Percentiles rank a stretch among this genome's conserved stretches.
Conservation (phyloP, 2,888 invertebrate species). For the Euzetes globulus region DNA sequence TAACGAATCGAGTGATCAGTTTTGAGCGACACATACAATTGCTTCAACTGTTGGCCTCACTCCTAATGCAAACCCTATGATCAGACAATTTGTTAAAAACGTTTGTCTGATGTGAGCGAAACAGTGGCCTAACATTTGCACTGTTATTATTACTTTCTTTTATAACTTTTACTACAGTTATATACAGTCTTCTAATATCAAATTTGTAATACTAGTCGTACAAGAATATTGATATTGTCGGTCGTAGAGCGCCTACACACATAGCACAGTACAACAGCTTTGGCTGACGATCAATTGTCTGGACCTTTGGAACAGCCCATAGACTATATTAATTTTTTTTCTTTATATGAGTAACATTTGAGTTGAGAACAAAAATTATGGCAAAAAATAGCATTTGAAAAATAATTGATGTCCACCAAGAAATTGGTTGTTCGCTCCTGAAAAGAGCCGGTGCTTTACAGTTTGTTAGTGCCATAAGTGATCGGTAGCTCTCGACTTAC, state of each 20-base stretch:
- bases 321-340: too few relatives aligned
- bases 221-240: not conserved
- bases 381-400: too few relatives aligned
- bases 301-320: too few relatives aligned
- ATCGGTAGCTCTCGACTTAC: not conserved
- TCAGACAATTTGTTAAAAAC: slow-evolving; percentile 14
- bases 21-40: not conserved
- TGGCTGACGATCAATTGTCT: too few relatives aligned
- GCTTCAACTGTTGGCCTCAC: not conserved
- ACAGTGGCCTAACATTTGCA: not conserved
- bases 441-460: not conserved
- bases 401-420: not conserved
- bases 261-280: too few relatives aligned
- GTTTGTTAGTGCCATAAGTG: not conserved
- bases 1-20: slow-evolving; percentile 6
- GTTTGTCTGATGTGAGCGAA: not conserved
- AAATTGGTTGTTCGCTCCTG: not conserved
- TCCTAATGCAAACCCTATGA: not conserved
- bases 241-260: too few relatives aligned
- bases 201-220: not conserved
- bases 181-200: not conserved
- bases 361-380: too few relatives aligned
- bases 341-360: too few relatives aligned
- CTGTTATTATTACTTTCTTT: not conserved
- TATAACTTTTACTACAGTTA: not conserved